Base-by-base conservation (phyloP, 2,797 vertebrate species). In the Sebastes cheni region DNA sequence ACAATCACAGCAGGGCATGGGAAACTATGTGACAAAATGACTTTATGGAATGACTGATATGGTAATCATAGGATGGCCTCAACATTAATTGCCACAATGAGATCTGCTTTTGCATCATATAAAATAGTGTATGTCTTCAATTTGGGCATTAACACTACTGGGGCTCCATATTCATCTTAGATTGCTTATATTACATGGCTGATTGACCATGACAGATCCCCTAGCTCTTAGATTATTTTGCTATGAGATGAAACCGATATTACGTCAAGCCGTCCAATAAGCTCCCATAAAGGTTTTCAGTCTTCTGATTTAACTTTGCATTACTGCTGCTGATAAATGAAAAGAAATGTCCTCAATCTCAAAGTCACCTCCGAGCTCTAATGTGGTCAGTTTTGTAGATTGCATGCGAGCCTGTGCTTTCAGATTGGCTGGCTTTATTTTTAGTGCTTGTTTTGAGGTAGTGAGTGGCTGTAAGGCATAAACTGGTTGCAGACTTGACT, bases 401-500 rank as follows among this genome's bases (percentile, higher is more conserved):
- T 84, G 79, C 82, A 91, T 83, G 83, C 84, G 74, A 30, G 77
- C 68, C 86, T 72, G 72, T 8, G 22, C 74, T 73, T 81, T 84
- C 69, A 85, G 79, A 92, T 89, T 86, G 86, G 84, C 69, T 72
- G 82, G 68, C 83, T 93, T 93, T 92, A 92, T 94, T 93, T 94
- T 89, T 87, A 91, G 88, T 54, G 72, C 81, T 88, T 91, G 91
- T 91, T 95, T 90, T 75, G 86, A 90, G 86, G 84, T 66, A 67
- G 83, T 70, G 85, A 87, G 91, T 89, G 89, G 91, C 91, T 91
- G 82, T 76, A 69, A 93, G 91, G 93, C 90, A 90, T 86, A 91
- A 86, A 85, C 83, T 75, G 89, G 89, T 84, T 69, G 87, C 80
- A 86, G 91, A 91, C 93, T 93, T 94, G 95, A 95, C 93, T 93